Conservation (phyloP, 1,140 invertebrate species). For the Panonychus citri region DNA sequence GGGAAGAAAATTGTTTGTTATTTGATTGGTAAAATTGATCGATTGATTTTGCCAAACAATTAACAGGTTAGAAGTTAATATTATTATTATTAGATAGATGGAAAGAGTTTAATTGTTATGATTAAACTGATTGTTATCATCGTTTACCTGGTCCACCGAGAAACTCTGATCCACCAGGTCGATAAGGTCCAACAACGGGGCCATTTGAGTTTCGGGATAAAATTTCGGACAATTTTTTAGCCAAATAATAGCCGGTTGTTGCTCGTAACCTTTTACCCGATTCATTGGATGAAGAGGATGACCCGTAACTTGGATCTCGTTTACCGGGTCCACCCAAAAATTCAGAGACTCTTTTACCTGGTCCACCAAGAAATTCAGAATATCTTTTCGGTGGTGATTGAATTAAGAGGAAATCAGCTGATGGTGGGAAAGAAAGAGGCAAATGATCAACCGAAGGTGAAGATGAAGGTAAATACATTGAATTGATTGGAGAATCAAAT, state of each 20-base stretch:
- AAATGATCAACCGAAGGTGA: too few species aligned
- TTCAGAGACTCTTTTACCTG: slow-evolving; percentile 16
- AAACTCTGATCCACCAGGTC: slow-evolving; percentile 12
- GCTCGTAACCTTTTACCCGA: neutral
- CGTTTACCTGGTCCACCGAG: slow-evolving; percentile 16
- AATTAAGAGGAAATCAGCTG: too few species aligned
- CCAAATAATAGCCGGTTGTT: neutral
- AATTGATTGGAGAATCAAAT: too few species aligned
- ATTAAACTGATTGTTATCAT: too few species aligned
- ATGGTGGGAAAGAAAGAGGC: too few species aligned
- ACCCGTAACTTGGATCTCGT: neutral
- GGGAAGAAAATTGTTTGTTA: too few species aligned
- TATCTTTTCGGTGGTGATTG: slow-evolving; percentile 7
- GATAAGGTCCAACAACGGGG: neutral
- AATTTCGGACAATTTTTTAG: neutral
- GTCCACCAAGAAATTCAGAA: slow-evolving; percentile 18
- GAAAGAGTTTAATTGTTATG: too few species aligned
- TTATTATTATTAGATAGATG: neutral
- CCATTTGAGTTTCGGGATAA: neutral
- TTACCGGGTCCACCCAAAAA: slow-evolving; percentile 16
- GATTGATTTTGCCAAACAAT: too few species aligned
- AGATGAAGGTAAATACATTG: too few species aligned
- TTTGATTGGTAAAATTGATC: too few species aligned
- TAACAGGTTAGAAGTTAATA: neutral
- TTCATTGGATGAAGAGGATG: slow-evolving; percentile 10